Evolutionary conservation across 1,140 invertebrate species (phyloP), one percentile per base, ranked within the genome.

Genomic region (Brachionus manjavacas): DNA sequence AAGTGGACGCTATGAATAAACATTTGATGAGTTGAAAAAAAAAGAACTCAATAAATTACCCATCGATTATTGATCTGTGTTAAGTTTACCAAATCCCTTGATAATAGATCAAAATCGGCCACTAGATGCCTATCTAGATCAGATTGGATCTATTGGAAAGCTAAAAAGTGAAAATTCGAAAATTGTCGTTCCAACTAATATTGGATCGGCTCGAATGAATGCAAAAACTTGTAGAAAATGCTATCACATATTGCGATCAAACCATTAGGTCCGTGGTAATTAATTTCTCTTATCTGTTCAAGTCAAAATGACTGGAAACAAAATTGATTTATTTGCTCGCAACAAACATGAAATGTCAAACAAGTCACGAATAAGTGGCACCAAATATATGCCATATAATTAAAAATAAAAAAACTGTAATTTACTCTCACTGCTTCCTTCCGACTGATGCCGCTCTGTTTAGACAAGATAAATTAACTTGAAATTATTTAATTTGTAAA

Each of bases 111-210:
- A 25, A 16, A 46, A 49, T 31, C 41, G 46, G 41, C 16, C 16
- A 49, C 12, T 49, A 49, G 72, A 76, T 76, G 11, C 20, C 7
- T 76, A 76, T 76, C 72, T 76, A 46, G 68, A 76, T 76, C 72
- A 49, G 72, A 76, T 76, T 76, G 72, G 20, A 23, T 20, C 14
- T 14, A 6, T 25, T 28, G 4, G 14, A 76, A 76, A 76, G 43
- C 9, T 14, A 76, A 76, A 76, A 76, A 76, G 72, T 76, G 72
- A 76, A 76, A 76, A 76, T 76, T 76, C 20, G 52, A 76, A 76
- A 76, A 76, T 76, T 76, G 72, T 76, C 72, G 72, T 76, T 76
- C 72, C 41, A 76, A 46, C 12, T n/a, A 35, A 76, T 76, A 52
- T 43, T 74, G n/a, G 2, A 76, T 76, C 43, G 72, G 72, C 72